phyloP scores from a whole-genome alignment of 2,113 vertebrate species.

The Gallinago undulata region DNA sequence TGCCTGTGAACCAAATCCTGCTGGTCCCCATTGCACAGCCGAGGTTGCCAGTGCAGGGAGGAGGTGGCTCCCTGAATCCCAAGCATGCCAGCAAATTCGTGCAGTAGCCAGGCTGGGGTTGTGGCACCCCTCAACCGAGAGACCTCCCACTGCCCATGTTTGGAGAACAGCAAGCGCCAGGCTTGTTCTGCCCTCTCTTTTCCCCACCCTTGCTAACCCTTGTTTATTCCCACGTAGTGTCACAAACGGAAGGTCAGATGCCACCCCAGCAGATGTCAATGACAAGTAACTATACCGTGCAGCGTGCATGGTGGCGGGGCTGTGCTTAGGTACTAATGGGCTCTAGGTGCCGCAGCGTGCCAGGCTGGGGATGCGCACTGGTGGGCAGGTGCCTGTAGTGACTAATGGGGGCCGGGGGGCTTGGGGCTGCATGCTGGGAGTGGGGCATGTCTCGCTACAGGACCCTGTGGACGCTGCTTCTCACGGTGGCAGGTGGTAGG shows the following conservation, averaged over 20 bases:
- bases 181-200: background rate
- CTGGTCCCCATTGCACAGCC: background rate
- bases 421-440: constrained; percentile 44
- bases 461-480: background rate
- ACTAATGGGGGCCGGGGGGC: constrained; percentile 31
- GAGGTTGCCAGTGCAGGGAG: background rate
- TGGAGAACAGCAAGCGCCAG: background rate
- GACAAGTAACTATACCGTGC: constrained; percentile 89
- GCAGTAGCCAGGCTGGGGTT: background rate
- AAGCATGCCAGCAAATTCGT: rapidly evolving
- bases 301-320: constrained; percentile 87
- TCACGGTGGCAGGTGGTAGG: rapidly evolving
- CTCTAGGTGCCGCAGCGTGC: background rate
- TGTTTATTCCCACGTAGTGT: constrained; percentile 79
- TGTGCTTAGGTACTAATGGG: constrained; percentile 74
- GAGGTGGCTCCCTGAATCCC: background rate
- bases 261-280: constrained; percentile 83
- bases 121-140: rapidly evolving
- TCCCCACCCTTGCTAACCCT: constrained; percentile 64
- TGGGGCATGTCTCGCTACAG: background rate
- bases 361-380: background rate
- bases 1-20: background rate
- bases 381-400: background rate
- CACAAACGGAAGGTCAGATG: constrained; percentile 82
- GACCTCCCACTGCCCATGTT: rapidly evolving